Evolutionary conservation across 92 coral and sea anemone genomes (phyloP).

Genomic region (Umimayanthus kanabou): DNA sequence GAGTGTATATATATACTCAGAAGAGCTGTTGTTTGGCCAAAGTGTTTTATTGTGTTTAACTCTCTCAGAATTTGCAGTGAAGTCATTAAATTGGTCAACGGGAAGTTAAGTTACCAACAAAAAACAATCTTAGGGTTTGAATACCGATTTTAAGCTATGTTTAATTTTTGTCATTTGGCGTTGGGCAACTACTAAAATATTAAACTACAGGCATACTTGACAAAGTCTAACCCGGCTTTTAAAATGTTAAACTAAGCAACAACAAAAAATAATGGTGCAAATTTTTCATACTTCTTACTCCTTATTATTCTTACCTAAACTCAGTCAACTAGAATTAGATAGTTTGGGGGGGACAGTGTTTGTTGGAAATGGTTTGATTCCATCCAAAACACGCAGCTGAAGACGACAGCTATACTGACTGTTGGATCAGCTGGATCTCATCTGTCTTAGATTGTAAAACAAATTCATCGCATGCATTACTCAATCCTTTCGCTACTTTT

Average conservation of each 20-base stretch:
- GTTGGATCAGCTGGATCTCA: background rate
- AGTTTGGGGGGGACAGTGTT: background rate
- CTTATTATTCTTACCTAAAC: background rate
- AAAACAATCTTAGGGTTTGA: too few species aligned
- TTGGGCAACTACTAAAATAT: too few species aligned
- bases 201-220: too few species aligned
- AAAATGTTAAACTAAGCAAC: too few species aligned
- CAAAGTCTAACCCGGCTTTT: too few species aligned
- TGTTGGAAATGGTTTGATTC: background rate
- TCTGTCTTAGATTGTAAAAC: too few species aligned
- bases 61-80: background rate
- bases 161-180: too few species aligned
- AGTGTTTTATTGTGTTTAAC: background rate
- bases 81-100: background rate
- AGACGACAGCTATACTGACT: background rate
- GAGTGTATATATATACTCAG: background rate
- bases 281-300: background rate
- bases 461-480: background rate
- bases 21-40: background rate
- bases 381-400: background rate
- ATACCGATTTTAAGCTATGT: too few species aligned
- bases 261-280: too few species aligned
- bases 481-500: background rate
- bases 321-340: too few species aligned
- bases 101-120: background rate